Conservation (phyloP, 2,113 vertebrate species). For the Dunckerocampus dactyliophorus region DNA sequence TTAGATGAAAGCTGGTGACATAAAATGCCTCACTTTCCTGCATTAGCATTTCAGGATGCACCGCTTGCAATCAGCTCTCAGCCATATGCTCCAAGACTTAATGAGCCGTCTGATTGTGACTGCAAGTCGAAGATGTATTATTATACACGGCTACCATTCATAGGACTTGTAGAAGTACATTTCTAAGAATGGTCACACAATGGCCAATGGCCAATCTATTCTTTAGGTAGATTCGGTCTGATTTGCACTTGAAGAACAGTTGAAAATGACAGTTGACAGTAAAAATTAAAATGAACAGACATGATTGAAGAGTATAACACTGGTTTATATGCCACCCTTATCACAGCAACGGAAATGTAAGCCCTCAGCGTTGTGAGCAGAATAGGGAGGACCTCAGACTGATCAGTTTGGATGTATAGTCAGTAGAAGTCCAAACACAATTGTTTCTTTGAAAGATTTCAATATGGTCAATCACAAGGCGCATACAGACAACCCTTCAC, state of each 20-base stretch:
- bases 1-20: not conserved
- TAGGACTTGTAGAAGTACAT: not conserved
- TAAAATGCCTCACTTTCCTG: not conserved
- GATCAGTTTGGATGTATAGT: not conserved
- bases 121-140: constrained; percentile 2
- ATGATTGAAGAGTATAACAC: not conserved
- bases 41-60: not conserved
- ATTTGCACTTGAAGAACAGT: not conserved
- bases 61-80: constrained; percentile 7
- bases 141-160: constrained; percentile 16
- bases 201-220: not conserved
- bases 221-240: not conserved
- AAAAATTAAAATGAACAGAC: not conserved
- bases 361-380: not conserved
- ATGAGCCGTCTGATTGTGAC: constrained; percentile 18
- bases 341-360: not conserved
- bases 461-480: no score
- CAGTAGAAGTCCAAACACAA: no score
- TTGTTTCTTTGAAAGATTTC: no score
- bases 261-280: not conserved
- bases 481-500: no score
- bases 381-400: not conserved
- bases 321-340: not conserved
- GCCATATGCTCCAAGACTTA: constrained; percentile 22
- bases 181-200: constrained; percentile 1